phyloP scores from a whole-genome alignment of 2,797 vertebrate species.

The Sebastes vulpes region DNA sequence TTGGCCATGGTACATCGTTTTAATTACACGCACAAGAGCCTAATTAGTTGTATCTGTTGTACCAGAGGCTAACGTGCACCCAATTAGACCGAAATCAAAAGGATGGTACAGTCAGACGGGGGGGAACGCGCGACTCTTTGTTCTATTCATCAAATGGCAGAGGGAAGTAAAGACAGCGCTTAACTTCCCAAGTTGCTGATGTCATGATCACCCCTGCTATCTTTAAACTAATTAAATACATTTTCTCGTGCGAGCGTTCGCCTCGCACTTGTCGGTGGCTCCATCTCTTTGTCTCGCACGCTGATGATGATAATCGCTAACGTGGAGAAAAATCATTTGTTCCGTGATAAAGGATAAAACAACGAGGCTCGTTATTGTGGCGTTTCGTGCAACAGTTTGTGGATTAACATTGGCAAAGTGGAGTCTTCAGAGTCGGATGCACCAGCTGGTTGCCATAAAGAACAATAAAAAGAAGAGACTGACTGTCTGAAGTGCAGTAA shows the following conservation, averaged over 20 bases:
- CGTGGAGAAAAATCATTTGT: slow-evolving; percentile 56
- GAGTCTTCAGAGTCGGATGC: slow-evolving; percentile 39
- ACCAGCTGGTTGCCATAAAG: slow-evolving; percentile 40
- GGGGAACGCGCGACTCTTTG: slow-evolving; percentile 48
- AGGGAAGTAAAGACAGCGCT: slow-evolving; percentile 46
- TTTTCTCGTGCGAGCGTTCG: slow-evolving; percentile 31
- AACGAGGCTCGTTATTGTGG: slow-evolving; percentile 35
- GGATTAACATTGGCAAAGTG: slow-evolving; percentile 36
- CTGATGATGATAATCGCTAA: slow-evolving; percentile 46
- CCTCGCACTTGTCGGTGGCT: slow-evolving; percentile 41
- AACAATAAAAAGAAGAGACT: slow-evolving; percentile 11
- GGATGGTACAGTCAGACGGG: slow-evolving; percentile 58
- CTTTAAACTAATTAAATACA: slow-evolving; percentile 73
- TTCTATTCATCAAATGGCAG: slow-evolving; percentile 68
- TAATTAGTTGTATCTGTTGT: slow-evolving; percentile 87
- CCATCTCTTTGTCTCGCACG: slow-evolving; percentile 44
- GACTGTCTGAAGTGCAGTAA: slow-evolving; percentile 4
- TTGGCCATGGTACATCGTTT: slow-evolving; percentile 81
- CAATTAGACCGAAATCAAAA: slow-evolving; percentile 86
- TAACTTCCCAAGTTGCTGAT: slow-evolving; percentile 67
- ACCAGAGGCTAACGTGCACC: slow-evolving; percentile 83
- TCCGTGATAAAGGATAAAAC: slow-evolving; percentile 47
- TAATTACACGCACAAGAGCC: slow-evolving; percentile 85
- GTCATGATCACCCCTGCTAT: slow-evolving; percentile 61
- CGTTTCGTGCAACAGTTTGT: slow-evolving; percentile 55